Evolutionary conservation across 2,113 vertebrate genomes (phyloP).

Genomic region (Centropristis striata): DNA sequence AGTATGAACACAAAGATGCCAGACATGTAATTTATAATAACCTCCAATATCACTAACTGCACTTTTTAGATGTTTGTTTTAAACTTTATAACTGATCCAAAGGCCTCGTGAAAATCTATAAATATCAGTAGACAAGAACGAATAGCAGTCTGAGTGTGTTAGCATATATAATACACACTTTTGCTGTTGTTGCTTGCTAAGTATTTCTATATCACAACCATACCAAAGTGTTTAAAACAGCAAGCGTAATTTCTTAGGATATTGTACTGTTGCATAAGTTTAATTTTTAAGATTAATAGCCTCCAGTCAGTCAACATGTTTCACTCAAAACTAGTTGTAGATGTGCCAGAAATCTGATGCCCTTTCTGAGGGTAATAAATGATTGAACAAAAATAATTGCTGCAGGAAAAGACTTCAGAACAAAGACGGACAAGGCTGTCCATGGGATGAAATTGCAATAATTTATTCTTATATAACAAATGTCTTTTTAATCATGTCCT

Average conservation of each 20-base stretch:
- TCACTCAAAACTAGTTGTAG: constrained; percentile 2
- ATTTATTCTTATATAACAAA: constrained; percentile 27
- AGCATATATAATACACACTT: too few relatives aligned
- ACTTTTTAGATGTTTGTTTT: too few relatives aligned
- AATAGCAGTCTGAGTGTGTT: too few relatives aligned
- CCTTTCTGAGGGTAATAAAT: neutral
- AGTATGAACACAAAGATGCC: too few relatives aligned
- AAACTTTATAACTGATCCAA: too few relatives aligned
- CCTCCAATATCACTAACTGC: too few relatives aligned
- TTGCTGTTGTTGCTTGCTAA: too few relatives aligned
- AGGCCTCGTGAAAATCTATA: too few relatives aligned
- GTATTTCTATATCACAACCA: too few relatives aligned
- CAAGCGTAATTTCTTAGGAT: neutral
- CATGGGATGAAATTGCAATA: constrained; percentile 18
- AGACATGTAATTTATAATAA: too few relatives aligned
- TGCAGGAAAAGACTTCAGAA: neutral
- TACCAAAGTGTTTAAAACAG: too few relatives aligned
- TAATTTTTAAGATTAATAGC: neutral
- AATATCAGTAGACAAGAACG: too few relatives aligned
- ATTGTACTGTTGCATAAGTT: neutral
- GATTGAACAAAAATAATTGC: constrained; percentile 10
- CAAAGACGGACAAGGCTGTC: constrained; percentile 5
- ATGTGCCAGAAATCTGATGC: neutral
- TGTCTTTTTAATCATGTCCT: constrained; percentile 9
- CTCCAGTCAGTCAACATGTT: neutral